Evolutionary conservation across 2,113 vertebrate genomes (phyloP).

Genomic region (Hippocampus mohnikei): DNA sequence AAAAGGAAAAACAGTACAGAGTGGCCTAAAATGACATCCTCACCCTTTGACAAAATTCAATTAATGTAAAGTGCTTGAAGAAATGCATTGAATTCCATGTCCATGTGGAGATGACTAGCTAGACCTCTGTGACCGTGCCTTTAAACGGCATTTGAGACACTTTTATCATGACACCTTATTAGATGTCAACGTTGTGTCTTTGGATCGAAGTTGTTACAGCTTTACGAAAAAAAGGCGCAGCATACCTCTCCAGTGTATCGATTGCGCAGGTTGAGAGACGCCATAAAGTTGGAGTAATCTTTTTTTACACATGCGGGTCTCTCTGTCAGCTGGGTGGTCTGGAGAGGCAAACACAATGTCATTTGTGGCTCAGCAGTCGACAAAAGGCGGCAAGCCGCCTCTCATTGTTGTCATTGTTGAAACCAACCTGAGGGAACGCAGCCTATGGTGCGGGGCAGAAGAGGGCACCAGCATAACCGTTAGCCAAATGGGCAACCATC

Average conservation of each 20-base stretch:
- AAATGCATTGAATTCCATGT: too few relatives aligned
- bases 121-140: not conserved
- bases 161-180: not conserved
- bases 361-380: not conserved
- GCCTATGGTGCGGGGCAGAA: slow-evolving; percentile 56
- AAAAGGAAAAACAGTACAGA: not conserved
- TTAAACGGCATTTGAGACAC: not conserved
- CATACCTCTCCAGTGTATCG: slow-evolving; percentile 93
- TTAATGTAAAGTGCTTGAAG: too few relatives aligned
- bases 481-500: slow-evolving; percentile 63
- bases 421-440: slow-evolving; percentile 74
- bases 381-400: slow-evolving; percentile 20
- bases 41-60: not conserved
- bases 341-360: slow-evolving; percentile 19
- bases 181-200: not conserved
- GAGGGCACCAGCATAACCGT: slow-evolving; percentile 57
- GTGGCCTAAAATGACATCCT: not conserved
- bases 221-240: not conserved
- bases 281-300: slow-evolving; percentile 98
- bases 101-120: not conserved
- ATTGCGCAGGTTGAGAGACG: slow-evolving; percentile 93
- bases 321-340: slow-evolving; percentile 87
- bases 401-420: slow-evolving; percentile 36
- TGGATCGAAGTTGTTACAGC: not conserved
- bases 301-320: slow-evolving; percentile 94